Percentiles rank a stretch among this genome's conserved stretches.
Evolutionary conservation across 1,140 invertebrate genomes (phyloP).

Genomic region (Monochamus saltuarius): DNA sequence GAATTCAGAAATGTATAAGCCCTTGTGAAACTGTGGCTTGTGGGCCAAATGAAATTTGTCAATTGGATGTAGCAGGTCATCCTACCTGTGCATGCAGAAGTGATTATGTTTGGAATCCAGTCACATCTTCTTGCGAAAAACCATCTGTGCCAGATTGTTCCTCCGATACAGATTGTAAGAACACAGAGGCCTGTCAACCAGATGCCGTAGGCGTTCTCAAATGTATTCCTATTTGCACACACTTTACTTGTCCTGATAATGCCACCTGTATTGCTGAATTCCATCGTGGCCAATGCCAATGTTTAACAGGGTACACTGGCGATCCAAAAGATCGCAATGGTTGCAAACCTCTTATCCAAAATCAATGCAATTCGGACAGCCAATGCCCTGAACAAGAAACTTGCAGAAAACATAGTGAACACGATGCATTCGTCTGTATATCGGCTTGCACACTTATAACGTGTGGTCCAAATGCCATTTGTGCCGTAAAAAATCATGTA

Average conservation of each 20-base stretch:
- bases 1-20: conserved; percentile 69
- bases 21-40: conserved; percentile 78
- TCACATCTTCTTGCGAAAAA: conserved; percentile 77
- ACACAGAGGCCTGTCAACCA: conserved; percentile 68
- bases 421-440: conserved; percentile 59
- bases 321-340: conserved; percentile 88
- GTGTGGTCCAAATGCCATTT: conserved; percentile 83
- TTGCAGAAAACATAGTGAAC: conserved; percentile 57
- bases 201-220: conserved; percentile 84
- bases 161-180: conserved; percentile 69
- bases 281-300: conserved; percentile 78
- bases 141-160: conserved; percentile 80
- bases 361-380: conserved; percentile 75
- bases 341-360: conserved; percentile 68
- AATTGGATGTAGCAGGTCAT: conserved; percentile 62
- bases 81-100: conserved; percentile 76
- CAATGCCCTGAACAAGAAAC: conserved; percentile 80
- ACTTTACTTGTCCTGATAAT: conserved; percentile 80
- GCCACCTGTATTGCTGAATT: conserved; percentile 74
- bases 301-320: conserved; percentile 75
- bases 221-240: conserved; percentile 73
- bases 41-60: conserved; percentile 78
- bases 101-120: conserved; percentile 79
- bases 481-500: conserved; percentile 83
- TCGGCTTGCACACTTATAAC: conserved; percentile 72